Evolutionary conservation across 2,797 vertebrate genomes (phyloP).

Genomic region (Aythya fuligula): DNA sequence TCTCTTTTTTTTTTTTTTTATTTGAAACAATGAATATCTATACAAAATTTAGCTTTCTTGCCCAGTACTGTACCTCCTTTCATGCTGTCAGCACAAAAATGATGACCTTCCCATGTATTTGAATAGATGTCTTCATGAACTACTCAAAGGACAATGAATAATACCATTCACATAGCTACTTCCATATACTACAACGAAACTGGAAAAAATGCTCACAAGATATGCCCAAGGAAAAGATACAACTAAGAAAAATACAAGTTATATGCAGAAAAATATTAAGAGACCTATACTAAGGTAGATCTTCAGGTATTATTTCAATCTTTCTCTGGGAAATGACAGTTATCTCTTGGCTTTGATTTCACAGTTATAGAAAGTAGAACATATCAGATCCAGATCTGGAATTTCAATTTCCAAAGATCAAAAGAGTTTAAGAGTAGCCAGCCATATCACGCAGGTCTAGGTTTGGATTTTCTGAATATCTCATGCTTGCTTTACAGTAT

Average conservation of each 20-base stretch:
- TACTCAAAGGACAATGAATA: slow-evolving; percentile 24
- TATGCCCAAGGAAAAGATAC: not conserved
- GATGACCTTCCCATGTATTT: not conserved
- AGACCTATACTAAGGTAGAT: not conserved
- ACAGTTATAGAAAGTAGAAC: not conserved
- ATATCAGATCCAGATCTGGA: not conserved
- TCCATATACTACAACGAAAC: not conserved
- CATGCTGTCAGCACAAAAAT: slow-evolving; percentile 21
- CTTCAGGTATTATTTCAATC: not conserved
- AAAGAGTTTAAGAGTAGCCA: not conserved
- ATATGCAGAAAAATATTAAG: not conserved
- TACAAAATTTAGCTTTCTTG: slow-evolving; percentile 36
- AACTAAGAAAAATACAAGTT: slow-evolving; percentile 7
- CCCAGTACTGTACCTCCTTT: slow-evolving; percentile 38
- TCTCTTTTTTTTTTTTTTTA: not conserved
- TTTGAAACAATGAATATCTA: not conserved
- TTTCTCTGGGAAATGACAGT: not conserved
- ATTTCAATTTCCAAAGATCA: not conserved
- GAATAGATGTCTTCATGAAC: slow-evolving; percentile 55
- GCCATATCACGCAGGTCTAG: not conserved
- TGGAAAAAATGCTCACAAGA: not conserved
- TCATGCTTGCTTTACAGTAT: not conserved
- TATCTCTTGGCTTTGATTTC: not conserved
- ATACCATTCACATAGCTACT: slow-evolving; percentile 5
- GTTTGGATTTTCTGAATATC: not conserved